Conservation (phyloP, 1,140 invertebrate species). For the Asbolus verrucosus region DNA sequence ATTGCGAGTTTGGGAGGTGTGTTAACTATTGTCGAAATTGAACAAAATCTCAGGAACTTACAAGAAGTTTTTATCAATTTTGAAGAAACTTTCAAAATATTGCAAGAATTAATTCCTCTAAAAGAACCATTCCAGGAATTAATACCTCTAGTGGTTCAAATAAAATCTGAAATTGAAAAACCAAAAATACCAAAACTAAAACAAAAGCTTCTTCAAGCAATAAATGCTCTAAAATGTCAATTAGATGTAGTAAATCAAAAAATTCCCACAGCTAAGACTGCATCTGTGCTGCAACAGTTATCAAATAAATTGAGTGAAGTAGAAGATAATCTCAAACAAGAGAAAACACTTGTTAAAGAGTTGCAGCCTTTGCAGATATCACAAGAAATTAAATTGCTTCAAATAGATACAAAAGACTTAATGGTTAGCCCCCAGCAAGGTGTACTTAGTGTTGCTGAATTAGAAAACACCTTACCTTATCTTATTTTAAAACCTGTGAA, state of each 20-base stretch:
- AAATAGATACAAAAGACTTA: constrained; percentile 35
- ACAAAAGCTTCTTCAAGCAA: too few species aligned
- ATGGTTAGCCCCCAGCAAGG: constrained; percentile 37
- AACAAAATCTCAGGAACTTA: constrained; percentile 13
- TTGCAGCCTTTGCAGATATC: too few species aligned
- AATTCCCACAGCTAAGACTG: too few species aligned
- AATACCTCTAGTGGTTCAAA: neutral
- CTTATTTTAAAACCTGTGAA: too few species aligned
- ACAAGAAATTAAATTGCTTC: constrained; percentile 28
- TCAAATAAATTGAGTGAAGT: neutral
- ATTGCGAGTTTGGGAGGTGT: neutral
- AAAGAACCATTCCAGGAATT: constrained; percentile 14
- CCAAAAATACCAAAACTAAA: neutral
- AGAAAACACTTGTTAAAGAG: too few species aligned
- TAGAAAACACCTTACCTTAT: too few species aligned
- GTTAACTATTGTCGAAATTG: neutral
- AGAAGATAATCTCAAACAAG: neutral
- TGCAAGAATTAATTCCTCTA: constrained; percentile 7
- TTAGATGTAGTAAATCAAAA: too few species aligned
- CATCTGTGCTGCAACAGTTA: neutral
- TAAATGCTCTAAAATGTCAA: too few species aligned
- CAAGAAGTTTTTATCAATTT: constrained; percentile 1
- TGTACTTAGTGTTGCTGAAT: constrained; percentile 3
- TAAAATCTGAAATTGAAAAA: neutral
- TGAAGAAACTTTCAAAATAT: constrained; percentile 30